These are phyloP conservation scores for Drosophila anceps DNA, from an alignment of 2,888 invertebrate species.

Conservation along the genomic window DNA sequence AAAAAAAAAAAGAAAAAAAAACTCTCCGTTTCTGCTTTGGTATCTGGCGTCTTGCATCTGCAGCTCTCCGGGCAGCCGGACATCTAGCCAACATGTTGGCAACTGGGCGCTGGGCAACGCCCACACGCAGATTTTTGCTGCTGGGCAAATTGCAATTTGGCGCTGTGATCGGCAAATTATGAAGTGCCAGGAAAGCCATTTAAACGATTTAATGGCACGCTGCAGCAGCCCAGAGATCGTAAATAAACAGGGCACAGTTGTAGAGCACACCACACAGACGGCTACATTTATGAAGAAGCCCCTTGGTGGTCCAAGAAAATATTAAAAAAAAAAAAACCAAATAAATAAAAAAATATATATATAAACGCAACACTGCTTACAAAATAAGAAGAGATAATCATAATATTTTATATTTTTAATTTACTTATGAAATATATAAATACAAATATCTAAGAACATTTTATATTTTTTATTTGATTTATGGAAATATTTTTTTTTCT, in stretches of 20 bases:
- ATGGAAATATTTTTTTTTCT: too few species aligned
- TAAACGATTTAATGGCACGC: slow-evolving; percentile 78
- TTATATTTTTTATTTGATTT: too few species aligned
- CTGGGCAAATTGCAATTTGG: slow-evolving; percentile 70
- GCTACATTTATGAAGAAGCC: slow-evolving; percentile 6
- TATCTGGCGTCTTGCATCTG: slow-evolving; percentile 35
- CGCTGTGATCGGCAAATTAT: slow-evolving; percentile 80
- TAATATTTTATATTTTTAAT: too few species aligned
- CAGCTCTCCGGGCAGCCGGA: slow-evolving; percentile 50
- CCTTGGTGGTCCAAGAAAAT: slow-evolving; percentile 42
- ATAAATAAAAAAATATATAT: neutral
- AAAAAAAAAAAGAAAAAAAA: slow-evolving; percentile 6
- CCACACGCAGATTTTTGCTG: slow-evolving; percentile 66
- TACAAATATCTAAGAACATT: too few species aligned
- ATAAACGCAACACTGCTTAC: slow-evolving; percentile 26
- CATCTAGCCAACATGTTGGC: slow-evolving; percentile 47
- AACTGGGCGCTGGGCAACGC: slow-evolving; percentile 72
- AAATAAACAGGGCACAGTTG: slow-evolving; percentile 71
- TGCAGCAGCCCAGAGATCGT: slow-evolving; percentile 65
- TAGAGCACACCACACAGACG: slow-evolving; percentile 29
- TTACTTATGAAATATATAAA: too few species aligned
- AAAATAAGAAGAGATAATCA: neutral
- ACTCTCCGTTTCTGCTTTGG: slow-evolving; percentile 39
- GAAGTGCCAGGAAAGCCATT: slow-evolving; percentile 80
- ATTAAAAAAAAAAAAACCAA: neutral